Evolutionary conservation across 1,140 invertebrate species (phyloP).

Genomic region (Scaptomyza pallida): DNA sequence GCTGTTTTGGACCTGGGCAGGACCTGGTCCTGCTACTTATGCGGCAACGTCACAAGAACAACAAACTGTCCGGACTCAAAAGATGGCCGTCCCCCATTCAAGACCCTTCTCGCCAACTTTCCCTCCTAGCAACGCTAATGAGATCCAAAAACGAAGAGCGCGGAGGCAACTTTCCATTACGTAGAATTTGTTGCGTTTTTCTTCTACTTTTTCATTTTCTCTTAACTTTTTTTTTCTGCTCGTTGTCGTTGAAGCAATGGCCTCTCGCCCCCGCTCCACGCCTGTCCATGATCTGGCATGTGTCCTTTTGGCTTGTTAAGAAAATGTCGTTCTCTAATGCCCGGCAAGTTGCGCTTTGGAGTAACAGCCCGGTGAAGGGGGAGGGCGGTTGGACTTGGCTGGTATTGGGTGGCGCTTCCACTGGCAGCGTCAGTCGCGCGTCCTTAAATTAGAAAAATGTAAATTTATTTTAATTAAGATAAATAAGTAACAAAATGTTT

Average conservation of each 20-base stretch:
- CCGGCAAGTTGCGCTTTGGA: conserved; percentile 30
- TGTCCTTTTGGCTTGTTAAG: conserved; percentile 82
- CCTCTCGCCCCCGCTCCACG: background rate
- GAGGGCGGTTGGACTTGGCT: conserved; percentile 14
- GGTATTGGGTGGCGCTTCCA: conserved; percentile 33
- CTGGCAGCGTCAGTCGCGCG: conserved; percentile 54
- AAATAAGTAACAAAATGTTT: conserved; percentile 84
- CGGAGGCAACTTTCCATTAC: conserved; percentile 75
- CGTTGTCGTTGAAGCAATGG: conserved; percentile 48
- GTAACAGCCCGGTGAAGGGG: conserved; percentile 13
- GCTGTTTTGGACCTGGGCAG: conserved; percentile 22
- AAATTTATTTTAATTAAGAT: conserved; percentile 84
- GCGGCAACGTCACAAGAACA: conserved; percentile 31
- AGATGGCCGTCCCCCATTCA: conserved; percentile 29
- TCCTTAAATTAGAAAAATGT: conserved; percentile 84
- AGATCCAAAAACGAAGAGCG: conserved; percentile 64
- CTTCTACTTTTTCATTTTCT: conserved; percentile 16
- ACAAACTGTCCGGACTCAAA: conserved; percentile 19
- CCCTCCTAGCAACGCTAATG: conserved; percentile 69
- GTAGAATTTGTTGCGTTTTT: conserved; percentile 58
- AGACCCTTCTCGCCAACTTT: background rate
- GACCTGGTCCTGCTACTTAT: conserved; percentile 50
- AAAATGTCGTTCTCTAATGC: conserved; percentile 82
- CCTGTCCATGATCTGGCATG: conserved; percentile 57
- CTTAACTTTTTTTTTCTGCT: conserved; percentile 29